phyloP scores from a whole-genome alignment of 2,113 vertebrate genomes.

The Nycticorax nycticorax region DNA sequence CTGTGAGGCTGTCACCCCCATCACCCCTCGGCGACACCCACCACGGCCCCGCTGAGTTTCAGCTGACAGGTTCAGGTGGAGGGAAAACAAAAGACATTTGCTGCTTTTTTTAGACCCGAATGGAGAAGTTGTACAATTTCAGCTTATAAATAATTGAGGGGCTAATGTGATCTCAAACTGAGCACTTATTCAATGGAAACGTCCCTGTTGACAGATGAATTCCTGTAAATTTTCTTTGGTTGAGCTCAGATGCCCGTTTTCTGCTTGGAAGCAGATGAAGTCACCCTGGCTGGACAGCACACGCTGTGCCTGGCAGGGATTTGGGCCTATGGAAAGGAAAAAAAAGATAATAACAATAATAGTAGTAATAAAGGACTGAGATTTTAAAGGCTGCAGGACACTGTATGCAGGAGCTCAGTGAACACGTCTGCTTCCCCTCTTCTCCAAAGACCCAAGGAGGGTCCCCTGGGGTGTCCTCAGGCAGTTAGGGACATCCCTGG shows the following conservation, averaged over 20 bases:
- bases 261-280: conserved; percentile 55
- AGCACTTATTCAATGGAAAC: conserved; percentile 66
- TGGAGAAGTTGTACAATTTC: conserved; percentile 28
- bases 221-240: conserved; percentile 65
- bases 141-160: conserved; percentile 59
- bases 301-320: conserved; percentile 22
- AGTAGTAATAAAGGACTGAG: neutral
- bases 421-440: neutral
- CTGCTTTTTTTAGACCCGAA: conserved; percentile 6
- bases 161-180: conserved; percentile 59
- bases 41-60: neutral
- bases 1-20: neutral
- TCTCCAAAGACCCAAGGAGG: neutral
- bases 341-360: neutral
- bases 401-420: neutral
- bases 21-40: neutral
- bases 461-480: neutral
- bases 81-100: neutral
- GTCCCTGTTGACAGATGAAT: conserved; percentile 62
- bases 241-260: conserved; percentile 49
- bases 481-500: neutral
- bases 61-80: neutral
- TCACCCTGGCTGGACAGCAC: conserved; percentile 54
- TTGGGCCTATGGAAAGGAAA: neutral
- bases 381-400: neutral